phyloP scores from a whole-genome alignment of 2,888 invertebrate genomes.

The Synanthedon tipuliformis region DNA sequence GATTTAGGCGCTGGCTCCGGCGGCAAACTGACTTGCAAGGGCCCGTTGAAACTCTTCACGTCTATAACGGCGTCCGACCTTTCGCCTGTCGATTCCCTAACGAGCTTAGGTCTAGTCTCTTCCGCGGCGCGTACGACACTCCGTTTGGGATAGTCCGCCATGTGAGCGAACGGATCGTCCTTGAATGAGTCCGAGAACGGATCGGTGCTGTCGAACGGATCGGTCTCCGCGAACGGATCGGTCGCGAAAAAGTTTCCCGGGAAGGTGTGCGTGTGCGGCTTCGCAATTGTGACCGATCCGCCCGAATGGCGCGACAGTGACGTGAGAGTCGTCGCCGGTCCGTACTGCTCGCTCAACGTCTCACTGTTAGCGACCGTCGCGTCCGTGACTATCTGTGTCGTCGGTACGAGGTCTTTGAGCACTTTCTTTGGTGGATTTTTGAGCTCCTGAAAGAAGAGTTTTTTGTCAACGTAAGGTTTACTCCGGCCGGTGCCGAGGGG shows the following conservation, averaged over 20 bases:
- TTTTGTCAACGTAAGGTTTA: slow-evolving; percentile 94
- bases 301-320: slow-evolving; percentile 60
- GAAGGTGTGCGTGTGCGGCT: slow-evolving; percentile 32
- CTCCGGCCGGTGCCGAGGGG: slow-evolving; percentile 92
- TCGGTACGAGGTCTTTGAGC: slow-evolving; percentile 83
- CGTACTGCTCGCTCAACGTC: slow-evolving; percentile 36
- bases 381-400: slow-evolving; percentile 45
- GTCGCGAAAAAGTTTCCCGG: slow-evolving; percentile 51
- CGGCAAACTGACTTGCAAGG: slow-evolving; percentile 76
- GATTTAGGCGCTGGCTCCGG: slow-evolving; percentile 70
- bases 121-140: slow-evolving; percentile 25
- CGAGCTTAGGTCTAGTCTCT: slow-evolving; percentile 30
- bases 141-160: slow-evolving; percentile 45
- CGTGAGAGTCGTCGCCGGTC: slow-evolving; percentile 58
- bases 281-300: slow-evolving; percentile 57
- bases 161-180: slow-evolving; percentile 72
- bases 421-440: slow-evolving; percentile 95
- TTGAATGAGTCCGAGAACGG: slow-evolving; percentile 73
- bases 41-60: slow-evolving; percentile 67
- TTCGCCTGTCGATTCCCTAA: slow-evolving; percentile 22
- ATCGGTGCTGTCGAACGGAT: slow-evolving; percentile 80
- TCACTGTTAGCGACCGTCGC: slow-evolving; percentile 32
- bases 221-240: slow-evolving; percentile 76
- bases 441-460: slow-evolving; percentile 95
- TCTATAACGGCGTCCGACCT: slow-evolving; percentile 34